phyloP scores from a whole-genome alignment of 2,113 vertebrate genomes.

The Grus americana region DNA sequence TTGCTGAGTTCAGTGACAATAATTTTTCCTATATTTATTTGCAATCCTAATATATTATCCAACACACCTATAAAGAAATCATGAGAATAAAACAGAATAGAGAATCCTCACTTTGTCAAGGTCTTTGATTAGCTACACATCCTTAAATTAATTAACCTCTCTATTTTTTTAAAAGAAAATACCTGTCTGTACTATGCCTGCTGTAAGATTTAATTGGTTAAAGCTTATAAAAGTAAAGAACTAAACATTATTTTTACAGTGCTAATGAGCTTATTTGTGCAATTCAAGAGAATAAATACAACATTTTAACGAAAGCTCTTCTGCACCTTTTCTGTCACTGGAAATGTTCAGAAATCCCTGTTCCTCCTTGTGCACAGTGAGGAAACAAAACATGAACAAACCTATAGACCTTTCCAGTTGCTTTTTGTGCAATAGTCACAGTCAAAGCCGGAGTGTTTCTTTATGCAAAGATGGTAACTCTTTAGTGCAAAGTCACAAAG shows the following conservation, averaged over 20 bases:
- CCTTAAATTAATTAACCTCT: neutral
- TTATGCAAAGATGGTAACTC: neutral
- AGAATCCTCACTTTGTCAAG: neutral
- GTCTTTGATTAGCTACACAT: neutral
- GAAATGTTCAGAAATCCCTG: neutral
- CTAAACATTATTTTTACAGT: neutral
- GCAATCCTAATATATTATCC: neutral
- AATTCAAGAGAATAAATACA: neutral
- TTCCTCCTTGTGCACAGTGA: neutral
- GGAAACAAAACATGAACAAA: neutral
- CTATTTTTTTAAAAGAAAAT: neutral
- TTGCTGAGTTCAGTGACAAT: neutral
- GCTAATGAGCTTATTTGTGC: neutral
- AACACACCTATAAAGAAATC: neutral
- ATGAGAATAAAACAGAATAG: neutral
- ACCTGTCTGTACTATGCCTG: neutral
- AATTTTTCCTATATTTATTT: neutral
- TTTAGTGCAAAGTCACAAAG: neutral
- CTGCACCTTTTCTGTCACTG: neutral
- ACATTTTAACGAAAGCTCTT: neutral
- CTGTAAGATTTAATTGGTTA: neutral
- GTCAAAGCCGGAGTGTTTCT: neutral
- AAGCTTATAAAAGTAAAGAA: neutral
- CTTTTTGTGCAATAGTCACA: neutral
- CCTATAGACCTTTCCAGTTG: neutral